phyloP scores from a whole-genome alignment of 2,797 vertebrate species.

The Vultur gryphus region DNA sequence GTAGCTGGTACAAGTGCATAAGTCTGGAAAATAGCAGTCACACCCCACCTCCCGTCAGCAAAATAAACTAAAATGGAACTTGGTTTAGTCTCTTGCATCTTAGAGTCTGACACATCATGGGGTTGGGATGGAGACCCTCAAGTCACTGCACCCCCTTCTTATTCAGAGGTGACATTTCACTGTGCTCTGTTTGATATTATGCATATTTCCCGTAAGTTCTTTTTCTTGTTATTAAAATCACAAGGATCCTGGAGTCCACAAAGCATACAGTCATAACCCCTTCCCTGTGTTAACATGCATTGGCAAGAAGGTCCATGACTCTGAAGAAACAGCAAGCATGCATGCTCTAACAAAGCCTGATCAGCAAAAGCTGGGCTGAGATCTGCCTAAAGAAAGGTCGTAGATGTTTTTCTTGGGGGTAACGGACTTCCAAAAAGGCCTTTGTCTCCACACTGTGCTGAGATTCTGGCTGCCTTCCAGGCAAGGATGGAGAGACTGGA shows the following conservation, averaged over 20 bases:
- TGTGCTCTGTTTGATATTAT: not conserved
- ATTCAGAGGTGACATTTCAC: not conserved
- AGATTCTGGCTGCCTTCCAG: constrained; percentile 65
- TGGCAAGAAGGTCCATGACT: not conserved
- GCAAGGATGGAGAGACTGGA: constrained; percentile 30
- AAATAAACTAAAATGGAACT: not conserved
- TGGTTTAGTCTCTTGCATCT: not conserved
- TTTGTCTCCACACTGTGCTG: constrained; percentile 35
- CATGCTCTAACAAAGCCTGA: not conserved
- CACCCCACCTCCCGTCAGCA: not conserved
- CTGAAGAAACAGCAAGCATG: constrained; percentile 17
- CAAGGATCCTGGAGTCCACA: not conserved
- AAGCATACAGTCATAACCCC: not conserved
- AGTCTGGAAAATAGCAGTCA: not conserved
- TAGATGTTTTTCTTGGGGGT: constrained; percentile 54
- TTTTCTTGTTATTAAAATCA: not conserved
- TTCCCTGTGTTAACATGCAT: not conserved
- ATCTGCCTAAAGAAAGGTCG: constrained; percentile 31
- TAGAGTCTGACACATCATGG: not conserved
- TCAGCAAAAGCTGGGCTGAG: not conserved
- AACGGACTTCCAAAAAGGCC: constrained; percentile 44
- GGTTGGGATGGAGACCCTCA: not conserved
- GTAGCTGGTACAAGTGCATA: not conserved
- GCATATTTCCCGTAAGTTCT: not conserved
- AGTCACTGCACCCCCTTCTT: not conserved